Evolutionary conservation across 2,797 vertebrate genomes (phyloP).

Genomic region (Sorex maritimensis): DNA sequence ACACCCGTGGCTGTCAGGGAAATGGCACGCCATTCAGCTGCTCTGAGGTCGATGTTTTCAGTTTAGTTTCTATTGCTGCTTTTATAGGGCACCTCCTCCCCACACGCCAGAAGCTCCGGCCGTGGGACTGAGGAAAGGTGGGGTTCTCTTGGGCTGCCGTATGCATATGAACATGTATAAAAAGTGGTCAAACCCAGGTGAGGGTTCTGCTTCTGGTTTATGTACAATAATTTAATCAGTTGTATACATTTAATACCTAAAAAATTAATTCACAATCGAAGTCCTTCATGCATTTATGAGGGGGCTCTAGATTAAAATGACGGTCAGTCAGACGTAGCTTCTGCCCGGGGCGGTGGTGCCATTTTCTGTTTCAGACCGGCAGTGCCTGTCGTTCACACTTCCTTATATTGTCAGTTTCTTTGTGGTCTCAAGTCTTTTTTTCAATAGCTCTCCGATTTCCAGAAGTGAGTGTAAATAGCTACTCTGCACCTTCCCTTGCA

Average conservation of each 20-base stretch:
- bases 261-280: slow-evolving; percentile 91
- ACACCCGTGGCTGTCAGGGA: slow-evolving; percentile 81
- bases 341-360: slow-evolving; percentile 85
- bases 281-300: slow-evolving; percentile 94
- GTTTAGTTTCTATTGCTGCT: slow-evolving; percentile 92
- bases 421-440: slow-evolving; percentile 96
- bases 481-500: slow-evolving; percentile 97
- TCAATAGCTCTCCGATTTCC: slow-evolving; percentile 97
- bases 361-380: slow-evolving; percentile 80
- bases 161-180: slow-evolving; percentile 92
- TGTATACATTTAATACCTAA: slow-evolving; percentile 93
- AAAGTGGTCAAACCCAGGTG: slow-evolving; percentile 92
- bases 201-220: slow-evolving; percentile 92
- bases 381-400: slow-evolving; percentile 67
- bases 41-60: slow-evolving; percentile 88
- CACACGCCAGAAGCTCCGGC: slow-evolving; percentile 85
- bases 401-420: slow-evolving; percentile 96
- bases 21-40: slow-evolving; percentile 83
- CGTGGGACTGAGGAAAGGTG: slow-evolving; percentile 86
- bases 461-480: slow-evolving; percentile 98
- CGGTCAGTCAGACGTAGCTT: slow-evolving; percentile 87
- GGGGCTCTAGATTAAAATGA: slow-evolving; percentile 92
- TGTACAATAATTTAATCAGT: slow-evolving; percentile 98
- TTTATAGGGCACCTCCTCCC: slow-evolving; percentile 83
- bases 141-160: slow-evolving; percentile 87